These are phyloP conservation scores for Scaptomyza flava DNA, from an alignment of 2,888 invertebrate genomes.

Conservation along the genomic window DNA sequence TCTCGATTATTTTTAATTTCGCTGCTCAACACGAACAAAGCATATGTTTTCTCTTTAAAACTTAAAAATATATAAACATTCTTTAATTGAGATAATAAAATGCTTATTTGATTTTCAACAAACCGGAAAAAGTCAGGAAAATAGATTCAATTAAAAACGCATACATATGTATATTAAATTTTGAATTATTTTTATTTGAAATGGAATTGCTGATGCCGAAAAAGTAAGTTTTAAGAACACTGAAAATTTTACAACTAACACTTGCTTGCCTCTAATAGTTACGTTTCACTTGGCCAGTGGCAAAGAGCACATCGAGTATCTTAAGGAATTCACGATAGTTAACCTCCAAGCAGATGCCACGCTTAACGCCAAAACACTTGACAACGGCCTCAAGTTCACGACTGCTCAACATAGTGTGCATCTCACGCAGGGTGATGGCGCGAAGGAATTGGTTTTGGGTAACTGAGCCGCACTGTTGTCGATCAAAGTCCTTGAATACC, in stretches of 20 bases:
- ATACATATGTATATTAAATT: slow-evolving; percentile 6
- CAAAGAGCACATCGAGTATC: slow-evolving; percentile 88
- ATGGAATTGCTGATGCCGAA: slow-evolving; percentile 10
- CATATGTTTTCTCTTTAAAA: slow-evolving; percentile 48
- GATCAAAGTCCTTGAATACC: slow-evolving; percentile 90
- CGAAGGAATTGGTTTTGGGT: slow-evolving; percentile 88
- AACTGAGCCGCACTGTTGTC: slow-evolving; percentile 88
- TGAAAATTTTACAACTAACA: slow-evolving; percentile 34
- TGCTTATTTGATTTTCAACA: slow-evolving; percentile 22
- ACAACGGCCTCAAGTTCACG: slow-evolving; percentile 89
- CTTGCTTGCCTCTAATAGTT: slow-evolving; percentile 63
- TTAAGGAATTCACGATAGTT: slow-evolving; percentile 90
- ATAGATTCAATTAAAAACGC: slow-evolving; percentile 44
- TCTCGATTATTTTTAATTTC: slow-evolving; percentile 30
- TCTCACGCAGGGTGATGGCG: slow-evolving; percentile 87
- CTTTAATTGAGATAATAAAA: slow-evolving; percentile 31
- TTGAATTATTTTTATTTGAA: slow-evolving; percentile 18
- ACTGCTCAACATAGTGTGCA: slow-evolving; percentile 88
- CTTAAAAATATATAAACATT: slow-evolving; percentile 31
- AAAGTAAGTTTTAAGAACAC: slow-evolving; percentile 19
- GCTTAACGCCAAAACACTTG: slow-evolving; percentile 90
- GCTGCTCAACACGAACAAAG: slow-evolving; percentile 27
- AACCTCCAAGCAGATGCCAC: slow-evolving; percentile 87
- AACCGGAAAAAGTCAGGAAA: slow-evolving; percentile 20
- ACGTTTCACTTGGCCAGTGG: slow-evolving; percentile 85